Evolutionary conservation across 2,888 invertebrate species (phyloP), one percentile per base, ranked within the genome.

Genomic region (Cephus runcator): DNA sequence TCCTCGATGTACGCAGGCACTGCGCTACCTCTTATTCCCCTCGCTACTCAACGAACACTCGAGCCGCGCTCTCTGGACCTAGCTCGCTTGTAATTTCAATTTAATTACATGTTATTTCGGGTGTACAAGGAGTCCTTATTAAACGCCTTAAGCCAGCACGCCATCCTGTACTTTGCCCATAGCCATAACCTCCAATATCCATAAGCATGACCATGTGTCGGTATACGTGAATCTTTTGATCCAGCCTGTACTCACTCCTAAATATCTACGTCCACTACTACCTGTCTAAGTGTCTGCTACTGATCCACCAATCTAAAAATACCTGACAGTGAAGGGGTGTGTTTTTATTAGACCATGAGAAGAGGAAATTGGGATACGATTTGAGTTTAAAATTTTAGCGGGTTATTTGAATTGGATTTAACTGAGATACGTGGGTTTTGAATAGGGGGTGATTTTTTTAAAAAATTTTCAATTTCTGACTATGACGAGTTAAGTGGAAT

Each of bases 21-120:
- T 23, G 56, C 0, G 56, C 23, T 15, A 56, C 56, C 56, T 56
- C 56, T 23, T 56, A 23, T 56, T 56, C 23, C 56, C 56, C 56
- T 56, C 56, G 0, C 56, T 56, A 2, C 6, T 56, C 56, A 23
- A 9, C 6, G 2, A 23, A 56, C 56, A 56, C 56, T 56, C 56
- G 56, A 23, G 1, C 23, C 15, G 15, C 23, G 15, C 23, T 56
- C 23, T 56, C 56, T 56, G 56, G 56, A 78, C 75, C 34, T 68
- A 68, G 76, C 69, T 34, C 75, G 68, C 69, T 69, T 75, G 75
- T 78, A 78, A 78, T 78, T 78, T 78, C 81, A 77, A 85, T 89
- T 88, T 88, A 89, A 90, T 90, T 88, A 87, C 86, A 85, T 83
- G 86, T 88, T 87, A 88, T 87, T 89, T 87, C 85, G 85, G 85